phyloP scores from a whole-genome alignment of 2,797 vertebrate genomes.

The Xerus rutilus region DNA sequence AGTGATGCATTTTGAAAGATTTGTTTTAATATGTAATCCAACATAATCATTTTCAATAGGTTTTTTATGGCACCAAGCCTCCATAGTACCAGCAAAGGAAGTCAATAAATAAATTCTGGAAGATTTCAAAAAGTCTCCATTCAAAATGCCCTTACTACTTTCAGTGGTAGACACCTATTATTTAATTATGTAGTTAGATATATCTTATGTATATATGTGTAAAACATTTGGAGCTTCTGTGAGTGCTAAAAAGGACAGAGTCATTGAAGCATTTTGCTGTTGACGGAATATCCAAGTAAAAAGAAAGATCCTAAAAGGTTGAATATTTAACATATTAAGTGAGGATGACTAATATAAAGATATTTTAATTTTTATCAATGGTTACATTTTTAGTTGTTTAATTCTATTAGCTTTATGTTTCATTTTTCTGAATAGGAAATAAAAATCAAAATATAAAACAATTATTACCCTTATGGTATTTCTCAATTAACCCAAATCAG shows the following conservation, averaged over 20 bases:
- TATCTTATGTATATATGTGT: neutral
- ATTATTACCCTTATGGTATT: neutral
- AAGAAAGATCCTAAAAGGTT: neutral
- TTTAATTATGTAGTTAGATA: neutral
- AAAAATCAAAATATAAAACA: neutral
- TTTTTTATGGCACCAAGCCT: neutral
- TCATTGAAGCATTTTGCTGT: neutral
- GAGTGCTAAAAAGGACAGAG: neutral
- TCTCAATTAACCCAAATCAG: slow-evolving; percentile 4
- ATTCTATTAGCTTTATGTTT: neutral
- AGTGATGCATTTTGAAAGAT: neutral
- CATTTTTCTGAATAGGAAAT: slow-evolving; percentile 10
- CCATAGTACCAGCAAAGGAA: neutral
- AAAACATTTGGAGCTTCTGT: neutral
- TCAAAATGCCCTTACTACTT: slow-evolving; percentile 17
- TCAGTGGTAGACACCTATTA: neutral
- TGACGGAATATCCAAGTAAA: neutral
- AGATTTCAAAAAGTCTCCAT: slow-evolving; percentile 23
- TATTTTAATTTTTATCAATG: neutral
- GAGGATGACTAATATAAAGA: neutral
- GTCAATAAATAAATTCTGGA: slow-evolving; percentile 1
- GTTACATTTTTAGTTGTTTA: neutral
- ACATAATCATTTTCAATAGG: neutral
- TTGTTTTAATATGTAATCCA: slow-evolving; percentile 26
- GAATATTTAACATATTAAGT: neutral